phyloP scores from a whole-genome alignment of 2,888 invertebrate species.

The Thera obeliscata region DNA sequence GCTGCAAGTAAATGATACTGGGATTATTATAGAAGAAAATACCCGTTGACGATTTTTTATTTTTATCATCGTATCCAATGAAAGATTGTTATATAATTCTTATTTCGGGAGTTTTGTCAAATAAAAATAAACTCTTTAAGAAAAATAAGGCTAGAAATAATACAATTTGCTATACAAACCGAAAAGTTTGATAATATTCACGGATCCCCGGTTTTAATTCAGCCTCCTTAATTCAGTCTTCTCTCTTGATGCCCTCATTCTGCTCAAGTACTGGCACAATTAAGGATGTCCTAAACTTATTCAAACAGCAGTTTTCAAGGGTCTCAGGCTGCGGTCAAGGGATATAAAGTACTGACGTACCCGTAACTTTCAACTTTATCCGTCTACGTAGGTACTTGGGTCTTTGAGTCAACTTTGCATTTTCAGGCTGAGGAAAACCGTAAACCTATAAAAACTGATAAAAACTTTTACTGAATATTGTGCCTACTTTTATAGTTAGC shows the following conservation, averaged over 20 bases:
- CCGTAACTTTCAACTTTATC: conserved; percentile 35
- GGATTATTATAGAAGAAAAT: too few relatives aligned
- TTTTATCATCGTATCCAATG: too few relatives aligned
- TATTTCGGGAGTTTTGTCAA: too few relatives aligned
- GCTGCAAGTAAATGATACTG: too few relatives aligned
- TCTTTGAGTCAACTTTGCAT: not conserved
- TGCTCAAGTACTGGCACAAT: conserved; percentile 23
- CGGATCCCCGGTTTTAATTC: conserved; percentile 16
- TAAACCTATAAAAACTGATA: not conserved
- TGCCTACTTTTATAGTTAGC: too few relatives aligned
- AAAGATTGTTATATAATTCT: too few relatives aligned
- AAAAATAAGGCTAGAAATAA: too few relatives aligned
- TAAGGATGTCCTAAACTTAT: conserved; percentile 36
- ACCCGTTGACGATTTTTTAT: too few relatives aligned
- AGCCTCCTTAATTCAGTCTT: conserved; percentile 10
- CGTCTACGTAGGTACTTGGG: conserved; percentile 19
- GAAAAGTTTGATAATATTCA: conserved; percentile 4
- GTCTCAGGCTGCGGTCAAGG: conserved; percentile 31
- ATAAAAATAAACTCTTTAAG: not conserved
- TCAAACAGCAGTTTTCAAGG: conserved; percentile 41
- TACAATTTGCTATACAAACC: not conserved
- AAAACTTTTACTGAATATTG: too few relatives aligned
- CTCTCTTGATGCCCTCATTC: conserved; percentile 16
- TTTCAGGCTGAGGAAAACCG: not conserved
- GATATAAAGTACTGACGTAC: conserved; percentile 25